Evolutionary conservation across 1,140 invertebrate genomes (phyloP).

Genomic region (Sitophilus oryzae): DNA sequence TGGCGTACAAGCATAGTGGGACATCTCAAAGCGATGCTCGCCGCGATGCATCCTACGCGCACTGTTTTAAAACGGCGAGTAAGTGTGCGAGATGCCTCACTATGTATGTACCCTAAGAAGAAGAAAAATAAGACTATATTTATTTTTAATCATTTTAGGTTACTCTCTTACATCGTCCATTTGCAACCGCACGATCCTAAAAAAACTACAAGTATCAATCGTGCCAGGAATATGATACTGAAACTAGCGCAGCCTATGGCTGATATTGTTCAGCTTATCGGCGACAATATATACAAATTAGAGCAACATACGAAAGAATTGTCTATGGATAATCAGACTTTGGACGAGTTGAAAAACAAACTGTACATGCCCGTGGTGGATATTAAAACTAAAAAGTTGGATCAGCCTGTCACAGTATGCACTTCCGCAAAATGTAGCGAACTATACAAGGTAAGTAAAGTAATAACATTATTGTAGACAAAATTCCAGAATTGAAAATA

Average conservation of each 20-base stretch:
- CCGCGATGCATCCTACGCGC: too few species aligned
- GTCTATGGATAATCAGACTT: not conserved
- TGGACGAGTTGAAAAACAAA: constrained; percentile 12
- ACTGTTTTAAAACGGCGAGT: too few species aligned
- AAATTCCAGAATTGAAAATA: too few species aligned
- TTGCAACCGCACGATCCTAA: not conserved
- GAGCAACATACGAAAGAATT: constrained; percentile 6
- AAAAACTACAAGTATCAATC: not conserved
- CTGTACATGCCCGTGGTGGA: constrained; percentile 9
- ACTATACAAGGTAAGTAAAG: constrained; percentile 13
- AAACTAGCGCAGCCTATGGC: constrained; percentile 12
- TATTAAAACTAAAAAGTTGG: constrained; percentile 2
- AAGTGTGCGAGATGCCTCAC: too few species aligned
- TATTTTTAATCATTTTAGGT: too few species aligned
- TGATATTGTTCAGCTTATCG: constrained; percentile 12
- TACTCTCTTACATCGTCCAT: not conserved
- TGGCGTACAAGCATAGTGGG: too few species aligned
- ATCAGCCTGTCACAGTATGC: constrained; percentile 13
- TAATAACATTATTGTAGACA: too few species aligned
- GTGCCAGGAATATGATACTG: not conserved
- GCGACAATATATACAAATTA: constrained; percentile 9
- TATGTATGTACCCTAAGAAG: too few species aligned
- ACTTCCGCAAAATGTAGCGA: constrained; percentile 6
- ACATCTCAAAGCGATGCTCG: too few species aligned
- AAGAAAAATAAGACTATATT: too few species aligned